phyloP scores from a whole-genome alignment of 2,113 vertebrate genomes.

The Atrichornis clamosus region DNA sequence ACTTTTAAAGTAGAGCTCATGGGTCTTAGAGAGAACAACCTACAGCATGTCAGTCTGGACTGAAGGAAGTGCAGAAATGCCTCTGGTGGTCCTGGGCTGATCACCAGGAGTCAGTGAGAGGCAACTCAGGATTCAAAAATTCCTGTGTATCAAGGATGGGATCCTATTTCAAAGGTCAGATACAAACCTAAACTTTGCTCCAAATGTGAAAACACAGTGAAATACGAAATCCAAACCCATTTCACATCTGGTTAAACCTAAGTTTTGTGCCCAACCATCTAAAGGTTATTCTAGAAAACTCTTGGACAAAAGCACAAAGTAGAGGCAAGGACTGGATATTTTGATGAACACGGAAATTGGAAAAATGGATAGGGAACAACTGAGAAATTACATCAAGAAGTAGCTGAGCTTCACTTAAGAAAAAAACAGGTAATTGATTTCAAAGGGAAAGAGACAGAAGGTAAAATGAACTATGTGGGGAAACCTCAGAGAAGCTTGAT shows the following conservation, averaged over 20 bases:
- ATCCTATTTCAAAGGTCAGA: not conserved
- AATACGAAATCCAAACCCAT: not conserved
- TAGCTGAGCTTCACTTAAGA: not conserved
- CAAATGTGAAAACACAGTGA: fast-evolving
- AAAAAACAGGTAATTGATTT: not conserved
- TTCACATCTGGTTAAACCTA: not conserved
- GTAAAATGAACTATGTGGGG: not conserved
- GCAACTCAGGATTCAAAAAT: not conserved
- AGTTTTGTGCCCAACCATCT: not conserved
- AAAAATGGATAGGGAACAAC: not conserved
- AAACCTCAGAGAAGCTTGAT: not conserved
- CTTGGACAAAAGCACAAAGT: not conserved
- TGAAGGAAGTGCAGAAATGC: not conserved
- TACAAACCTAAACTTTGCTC: not conserved
- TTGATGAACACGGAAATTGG: not conserved
- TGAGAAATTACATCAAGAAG: not conserved
- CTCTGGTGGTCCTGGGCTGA: not conserved
- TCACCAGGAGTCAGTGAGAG: not conserved
- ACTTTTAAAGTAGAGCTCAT: not conserved
- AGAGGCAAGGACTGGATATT: not conserved
- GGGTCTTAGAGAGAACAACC: not conserved
- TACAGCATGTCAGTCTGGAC: not conserved
- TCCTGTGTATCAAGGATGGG: not conserved
- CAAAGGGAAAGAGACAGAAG: not conserved
- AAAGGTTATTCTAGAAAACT: not conserved